Percentiles rank a stretch among this genome's conserved stretches.
Evolutionary conservation across 2,888 invertebrate genomes (phyloP).

Genomic region (Parascotia fuliginaria): DNA sequence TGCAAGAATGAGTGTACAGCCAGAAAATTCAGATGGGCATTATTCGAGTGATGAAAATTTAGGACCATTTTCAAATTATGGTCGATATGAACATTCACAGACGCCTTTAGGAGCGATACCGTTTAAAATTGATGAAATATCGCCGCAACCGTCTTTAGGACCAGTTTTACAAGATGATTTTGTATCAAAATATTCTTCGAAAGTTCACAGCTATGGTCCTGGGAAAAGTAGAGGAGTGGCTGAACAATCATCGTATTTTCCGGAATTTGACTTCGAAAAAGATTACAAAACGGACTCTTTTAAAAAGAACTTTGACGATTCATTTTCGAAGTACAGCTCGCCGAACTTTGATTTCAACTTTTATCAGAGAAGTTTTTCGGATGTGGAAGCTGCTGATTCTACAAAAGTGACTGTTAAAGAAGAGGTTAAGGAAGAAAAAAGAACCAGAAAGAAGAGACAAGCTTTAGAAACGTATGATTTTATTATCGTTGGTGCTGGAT

Average conservation of each 20-base stretch:
- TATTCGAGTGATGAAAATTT: conserved; percentile 2
- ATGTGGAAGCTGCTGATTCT: conserved; percentile 56
- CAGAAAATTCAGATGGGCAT: conserved; percentile 22
- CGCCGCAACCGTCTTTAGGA: conserved; percentile 26
- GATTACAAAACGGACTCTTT: conserved; percentile 9
- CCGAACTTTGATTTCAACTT: conserved; percentile 35
- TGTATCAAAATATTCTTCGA: conserved; percentile 42
- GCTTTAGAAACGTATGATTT: conserved; percentile 83
- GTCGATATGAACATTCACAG: conserved; percentile 8
- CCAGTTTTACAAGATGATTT: conserved; percentile 41
- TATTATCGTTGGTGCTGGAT: conserved; percentile 88
- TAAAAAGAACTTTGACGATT: conserved; percentile 14
- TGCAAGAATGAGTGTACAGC: conserved; percentile 57
- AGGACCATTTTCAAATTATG: conserved; percentile 10
- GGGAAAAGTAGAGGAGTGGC: conserved; percentile 52
- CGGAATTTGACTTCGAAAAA: conserved; percentile 40
- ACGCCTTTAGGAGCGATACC: conserved; percentile 30
- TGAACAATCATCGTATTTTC: conserved; percentile 51
- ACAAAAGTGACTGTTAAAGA: conserved; percentile 40
- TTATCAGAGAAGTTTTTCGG: conserved; percentile 45
- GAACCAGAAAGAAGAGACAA: conserved; percentile 56
- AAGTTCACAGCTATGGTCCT: conserved; percentile 50
- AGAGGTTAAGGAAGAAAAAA: conserved; percentile 56
- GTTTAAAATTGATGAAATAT: conserved; percentile 22
- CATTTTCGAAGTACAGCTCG: conserved; percentile 31